Evolutionary conservation across 2,888 invertebrate genomes (phyloP).

Genomic region (Smittia aterrima): DNA sequence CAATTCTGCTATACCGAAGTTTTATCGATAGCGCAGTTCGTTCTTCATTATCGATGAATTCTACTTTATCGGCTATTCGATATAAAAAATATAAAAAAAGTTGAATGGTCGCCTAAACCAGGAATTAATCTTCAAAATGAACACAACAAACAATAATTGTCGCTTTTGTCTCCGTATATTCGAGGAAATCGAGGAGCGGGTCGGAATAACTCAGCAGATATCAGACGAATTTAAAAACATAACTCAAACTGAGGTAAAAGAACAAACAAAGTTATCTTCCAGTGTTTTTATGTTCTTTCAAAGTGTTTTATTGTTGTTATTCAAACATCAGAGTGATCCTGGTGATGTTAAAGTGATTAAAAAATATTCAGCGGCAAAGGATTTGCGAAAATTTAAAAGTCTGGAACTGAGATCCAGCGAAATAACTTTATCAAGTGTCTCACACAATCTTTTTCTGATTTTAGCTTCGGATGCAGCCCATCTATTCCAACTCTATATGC

Average conservation of each 20-base stretch:
- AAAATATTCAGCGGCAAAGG: background rate
- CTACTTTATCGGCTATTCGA: too few relatives aligned
- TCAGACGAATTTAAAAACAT: conserved; percentile 31
- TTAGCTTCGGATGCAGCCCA: conserved; percentile 27
- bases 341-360: too few relatives aligned
- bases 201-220: conserved; percentile 25
- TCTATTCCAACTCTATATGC: conserved; percentile 28
- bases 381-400: background rate
- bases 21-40: too few relatives aligned
- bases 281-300: too few relatives aligned
- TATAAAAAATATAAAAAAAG: too few relatives aligned
- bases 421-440: background rate
- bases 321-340: too few relatives aligned
- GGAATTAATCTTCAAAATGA: background rate
- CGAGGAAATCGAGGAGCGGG: conserved; percentile 21
- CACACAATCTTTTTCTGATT: background rate
- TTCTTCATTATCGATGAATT: too few relatives aligned
- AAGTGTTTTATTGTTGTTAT: too few relatives aligned
- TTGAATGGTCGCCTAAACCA: too few relatives aligned
- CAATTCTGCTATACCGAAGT: too few relatives aligned
- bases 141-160: conserved; percentile 30
- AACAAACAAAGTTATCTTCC: background rate
- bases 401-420: background rate
- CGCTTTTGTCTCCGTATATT: conserved; percentile 33
- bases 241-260: conserved; percentile 32